Conservation (phyloP, 2,113 vertebrate species). For the Notiomystis cincta region DNA sequence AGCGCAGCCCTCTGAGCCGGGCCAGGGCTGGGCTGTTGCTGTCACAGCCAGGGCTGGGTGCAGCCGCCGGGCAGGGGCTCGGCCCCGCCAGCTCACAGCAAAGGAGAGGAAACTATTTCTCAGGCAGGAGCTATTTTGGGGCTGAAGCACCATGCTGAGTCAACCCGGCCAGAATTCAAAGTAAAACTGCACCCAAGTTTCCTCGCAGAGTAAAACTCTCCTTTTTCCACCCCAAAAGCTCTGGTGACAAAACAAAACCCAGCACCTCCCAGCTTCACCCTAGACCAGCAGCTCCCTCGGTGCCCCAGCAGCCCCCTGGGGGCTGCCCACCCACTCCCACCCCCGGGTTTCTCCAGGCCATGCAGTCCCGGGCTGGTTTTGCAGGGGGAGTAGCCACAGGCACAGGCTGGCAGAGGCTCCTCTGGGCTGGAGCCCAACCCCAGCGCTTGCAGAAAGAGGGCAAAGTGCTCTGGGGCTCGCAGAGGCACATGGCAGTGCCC, state of each 20-base stretch:
- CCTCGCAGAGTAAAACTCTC: rapidly evolving
- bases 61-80: rapidly evolving
- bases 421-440: not conserved
- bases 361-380: not conserved
- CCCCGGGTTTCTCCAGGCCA: rapidly evolving
- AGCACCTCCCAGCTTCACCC: not conserved
- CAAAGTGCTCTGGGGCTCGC: not conserved
- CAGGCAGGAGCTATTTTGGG: not conserved
- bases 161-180: not conserved
- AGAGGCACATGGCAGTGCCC: not conserved
- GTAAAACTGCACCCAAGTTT: not conserved
- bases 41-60: not conserved
- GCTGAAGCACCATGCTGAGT: not conserved
- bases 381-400: not conserved
- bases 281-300: not conserved
- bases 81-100: not conserved
- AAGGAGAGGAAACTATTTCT: conserved; percentile 5
- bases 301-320: not conserved
- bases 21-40: not conserved
- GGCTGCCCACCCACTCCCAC: not conserved
- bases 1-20: rapidly evolving
- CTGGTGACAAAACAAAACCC: not conserved
- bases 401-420: not conserved
- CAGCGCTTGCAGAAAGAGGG: not conserved
- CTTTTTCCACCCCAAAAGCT: not conserved